A percentile compares a stretch with the other conserved stretches of the same genome.
phyloP scores from a whole-genome alignment of 2,113 vertebrate genomes.

The Xyliphius kryptos region DNA sequence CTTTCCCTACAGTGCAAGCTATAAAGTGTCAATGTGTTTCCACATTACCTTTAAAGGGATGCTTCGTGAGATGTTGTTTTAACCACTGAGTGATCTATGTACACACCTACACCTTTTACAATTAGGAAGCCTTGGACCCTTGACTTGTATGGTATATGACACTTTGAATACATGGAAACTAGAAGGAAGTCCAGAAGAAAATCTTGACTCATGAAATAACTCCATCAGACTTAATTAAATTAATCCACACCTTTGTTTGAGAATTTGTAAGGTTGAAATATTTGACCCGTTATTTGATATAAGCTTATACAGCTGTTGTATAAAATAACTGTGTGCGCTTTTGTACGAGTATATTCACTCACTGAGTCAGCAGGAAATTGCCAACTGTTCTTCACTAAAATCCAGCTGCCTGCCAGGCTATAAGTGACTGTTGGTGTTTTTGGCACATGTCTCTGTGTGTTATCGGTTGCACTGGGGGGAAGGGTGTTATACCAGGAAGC shows the following conservation, averaged over 20 bases:
- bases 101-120: background rate
- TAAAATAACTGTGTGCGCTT: background rate
- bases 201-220: too few relatives aligned
- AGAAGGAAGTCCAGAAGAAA: too few relatives aligned
- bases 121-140: too few relatives aligned
- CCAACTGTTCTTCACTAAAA: background rate
- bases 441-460: background rate
- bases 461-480: background rate
- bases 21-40: background rate
- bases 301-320: background rate
- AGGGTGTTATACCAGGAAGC: slow-evolving; percentile 15
- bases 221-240: too few relatives aligned
- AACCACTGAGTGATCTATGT: background rate
- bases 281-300: too few relatives aligned
- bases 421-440: background rate
- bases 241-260: too few relatives aligned
- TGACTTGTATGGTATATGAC: too few relatives aligned
- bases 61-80: too few relatives aligned
- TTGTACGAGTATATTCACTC: background rate
- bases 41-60: background rate
- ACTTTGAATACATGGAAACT: too few relatives aligned
- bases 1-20: background rate
- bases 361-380: background rate
- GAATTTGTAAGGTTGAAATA: too few relatives aligned
- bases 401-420: background rate